These are phyloP conservation scores for Hyalella azteca DNA, from an alignment of 2,888 invertebrate species.

Conservation along the genomic window DNA sequence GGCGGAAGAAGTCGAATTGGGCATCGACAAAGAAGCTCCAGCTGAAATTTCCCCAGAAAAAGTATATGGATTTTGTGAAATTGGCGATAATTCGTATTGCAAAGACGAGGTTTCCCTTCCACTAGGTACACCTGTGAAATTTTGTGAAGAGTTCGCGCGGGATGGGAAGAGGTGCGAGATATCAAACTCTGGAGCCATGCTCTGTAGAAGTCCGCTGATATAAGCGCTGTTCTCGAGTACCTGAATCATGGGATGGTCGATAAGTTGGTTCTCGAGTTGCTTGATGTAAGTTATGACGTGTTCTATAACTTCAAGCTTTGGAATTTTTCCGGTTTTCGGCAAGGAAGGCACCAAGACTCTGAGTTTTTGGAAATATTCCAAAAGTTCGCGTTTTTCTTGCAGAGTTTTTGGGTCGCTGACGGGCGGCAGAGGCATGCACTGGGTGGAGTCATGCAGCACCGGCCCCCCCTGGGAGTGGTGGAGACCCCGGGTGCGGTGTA, in stretches of 20 bases:
- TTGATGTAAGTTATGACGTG: conserved; percentile 28
- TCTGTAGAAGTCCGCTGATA: conserved; percentile 19
- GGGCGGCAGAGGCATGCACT: background rate
- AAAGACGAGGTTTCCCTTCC: background rate
- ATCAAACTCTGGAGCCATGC: conserved; percentile 33
- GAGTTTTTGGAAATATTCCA: conserved; percentile 31
- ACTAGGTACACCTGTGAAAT: background rate
- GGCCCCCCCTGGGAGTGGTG: background rate
- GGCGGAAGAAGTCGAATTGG: background rate
- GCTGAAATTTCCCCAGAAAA: background rate
- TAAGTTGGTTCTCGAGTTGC: conserved; percentile 38
- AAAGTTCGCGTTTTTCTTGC: conserved; percentile 20
- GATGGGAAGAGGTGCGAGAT: conserved; percentile 29
- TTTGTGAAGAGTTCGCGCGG: background rate
- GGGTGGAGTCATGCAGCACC: background rate
- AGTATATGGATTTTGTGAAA: background rate
- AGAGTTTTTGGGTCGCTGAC: conserved; percentile 31
- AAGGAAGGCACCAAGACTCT: conserved; percentile 13
- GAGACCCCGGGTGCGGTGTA: background rate
- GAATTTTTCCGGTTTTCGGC: conserved; percentile 28
- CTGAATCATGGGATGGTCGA: conserved; percentile 35
- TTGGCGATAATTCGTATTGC: background rate
- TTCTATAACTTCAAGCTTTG: conserved; percentile 29
- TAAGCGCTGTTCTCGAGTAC: conserved; percentile 33
- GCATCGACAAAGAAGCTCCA: background rate